A percentile compares a stretch with the other conserved stretches of the same genome.
phyloP scores from a whole-genome alignment of 2,888 invertebrate species.

The Aphrophora alni region DNA sequence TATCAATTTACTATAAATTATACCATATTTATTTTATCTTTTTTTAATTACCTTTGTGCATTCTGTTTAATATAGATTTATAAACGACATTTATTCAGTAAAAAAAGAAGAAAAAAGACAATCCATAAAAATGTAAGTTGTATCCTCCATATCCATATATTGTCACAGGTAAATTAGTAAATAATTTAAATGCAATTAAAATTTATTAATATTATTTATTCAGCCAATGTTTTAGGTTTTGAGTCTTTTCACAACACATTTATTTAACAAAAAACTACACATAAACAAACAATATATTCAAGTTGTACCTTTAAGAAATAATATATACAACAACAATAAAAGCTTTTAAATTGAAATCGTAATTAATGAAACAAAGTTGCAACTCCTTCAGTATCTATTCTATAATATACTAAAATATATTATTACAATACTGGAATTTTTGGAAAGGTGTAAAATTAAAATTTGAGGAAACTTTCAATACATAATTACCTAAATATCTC shows the following conservation, averaged over 20 bases:
- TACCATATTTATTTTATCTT: too few species aligned
- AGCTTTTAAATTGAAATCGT: not conserved
- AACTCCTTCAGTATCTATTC: not conserved
- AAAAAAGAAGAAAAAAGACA: too few species aligned
- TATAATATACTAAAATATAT: not conserved
- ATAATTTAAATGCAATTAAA: not conserved
- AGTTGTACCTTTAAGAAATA: not conserved
- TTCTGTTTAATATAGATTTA: too few species aligned
- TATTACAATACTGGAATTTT: not conserved
- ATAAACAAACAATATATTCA: not conserved
- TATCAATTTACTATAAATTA: too few species aligned
- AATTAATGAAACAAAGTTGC: not conserved
- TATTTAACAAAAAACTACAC: not conserved
- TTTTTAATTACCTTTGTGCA: too few species aligned
- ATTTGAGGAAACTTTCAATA: not conserved
- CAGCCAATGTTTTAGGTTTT: not conserved
- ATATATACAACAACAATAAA: not conserved
- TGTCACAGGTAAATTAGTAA: too few species aligned
- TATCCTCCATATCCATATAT: too few species aligned
- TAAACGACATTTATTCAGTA: too few species aligned
- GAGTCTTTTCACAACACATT: not conserved
- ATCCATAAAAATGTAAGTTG: too few species aligned
- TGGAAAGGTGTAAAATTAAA: not conserved
- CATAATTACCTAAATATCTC: not conserved
- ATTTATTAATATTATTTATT: not conserved